Evolutionary conservation across 2,797 vertebrate genomes (phyloP).

Genomic region (Lophius americanus): DNA sequence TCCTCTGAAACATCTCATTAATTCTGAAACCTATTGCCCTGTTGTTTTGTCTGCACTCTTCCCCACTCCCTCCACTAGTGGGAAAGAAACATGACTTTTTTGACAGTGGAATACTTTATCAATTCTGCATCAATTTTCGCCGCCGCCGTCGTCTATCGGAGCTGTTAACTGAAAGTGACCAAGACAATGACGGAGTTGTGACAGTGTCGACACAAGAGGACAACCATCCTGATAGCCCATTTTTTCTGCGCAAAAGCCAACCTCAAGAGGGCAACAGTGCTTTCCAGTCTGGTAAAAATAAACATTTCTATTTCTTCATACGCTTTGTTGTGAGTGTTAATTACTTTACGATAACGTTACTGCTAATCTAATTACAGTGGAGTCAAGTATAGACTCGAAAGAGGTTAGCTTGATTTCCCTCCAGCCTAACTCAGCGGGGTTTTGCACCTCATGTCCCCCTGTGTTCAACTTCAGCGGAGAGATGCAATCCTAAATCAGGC

Average conservation of each 20-base stretch:
- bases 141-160: constrained; percentile 83
- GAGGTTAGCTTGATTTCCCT: constrained; percentile 56
- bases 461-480: constrained; percentile 67
- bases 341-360: background rate
- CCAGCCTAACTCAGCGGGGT: constrained; percentile 46
- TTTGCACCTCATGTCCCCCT: constrained; percentile 61
- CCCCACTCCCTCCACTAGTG: constrained; percentile 71
- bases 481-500: constrained; percentile 90
- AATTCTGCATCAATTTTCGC: constrained; percentile 89
- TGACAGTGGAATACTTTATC: constrained; percentile 87
- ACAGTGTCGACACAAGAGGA: constrained; percentile 69
- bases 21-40: constrained; percentile 4
- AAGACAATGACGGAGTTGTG: constrained; percentile 41
- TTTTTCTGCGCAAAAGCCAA: constrained; percentile 79
- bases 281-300: constrained; percentile 84
- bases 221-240: constrained; percentile 82
- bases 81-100: constrained; percentile 85
- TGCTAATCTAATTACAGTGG: constrained; percentile 61
- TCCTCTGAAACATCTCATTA: constrained; percentile 1
- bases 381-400: constrained; percentile 79
- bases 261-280: constrained; percentile 69
- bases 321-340: constrained; percentile 5
- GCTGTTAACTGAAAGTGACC: constrained; percentile 78
- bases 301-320: background rate
- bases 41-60: constrained; percentile 34